Conservation (phyloP, 2,797 vertebrate genomes). For the Cyprinodon diabolis region DNA sequence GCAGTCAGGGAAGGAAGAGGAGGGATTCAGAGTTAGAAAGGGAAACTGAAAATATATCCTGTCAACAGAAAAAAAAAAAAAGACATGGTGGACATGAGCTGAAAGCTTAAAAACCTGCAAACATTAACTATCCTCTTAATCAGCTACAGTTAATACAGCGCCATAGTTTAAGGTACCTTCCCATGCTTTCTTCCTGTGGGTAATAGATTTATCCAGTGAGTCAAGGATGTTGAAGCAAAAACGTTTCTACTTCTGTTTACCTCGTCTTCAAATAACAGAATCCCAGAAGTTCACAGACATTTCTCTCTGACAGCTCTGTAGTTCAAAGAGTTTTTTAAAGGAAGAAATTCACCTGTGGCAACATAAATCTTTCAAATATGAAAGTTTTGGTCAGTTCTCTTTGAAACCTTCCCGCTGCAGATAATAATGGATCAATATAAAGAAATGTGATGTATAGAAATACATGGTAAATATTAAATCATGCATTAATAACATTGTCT, state of each 20-base stretch:
- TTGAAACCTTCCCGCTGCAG: background rate
- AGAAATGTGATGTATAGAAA: background rate
- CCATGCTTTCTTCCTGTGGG: background rate
- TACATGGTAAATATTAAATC: background rate
- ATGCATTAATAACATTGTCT: background rate
- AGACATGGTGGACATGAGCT: constrained; percentile 17
- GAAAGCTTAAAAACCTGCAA: constrained; percentile 37
- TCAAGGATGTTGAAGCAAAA: background rate
- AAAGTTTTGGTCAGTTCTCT: background rate
- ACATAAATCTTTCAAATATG: background rate
- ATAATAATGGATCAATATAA: too few species aligned
- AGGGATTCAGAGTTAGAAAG: background rate
- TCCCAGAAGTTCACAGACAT: background rate
- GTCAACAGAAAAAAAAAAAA: constrained; percentile 27
- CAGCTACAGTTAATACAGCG: constrained; percentile 35
- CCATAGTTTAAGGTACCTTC: background rate
- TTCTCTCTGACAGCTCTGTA: background rate
- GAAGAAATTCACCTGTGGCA: background rate
- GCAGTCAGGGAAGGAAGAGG: constrained; percentile 8
- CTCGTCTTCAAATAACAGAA: background rate
- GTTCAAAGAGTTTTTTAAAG: background rate
- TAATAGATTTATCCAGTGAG: background rate
- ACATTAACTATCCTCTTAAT: constrained; percentile 53
- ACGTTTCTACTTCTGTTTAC: background rate
- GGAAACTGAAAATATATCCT: constrained; percentile 33